Evolutionary conservation across 2,113 vertebrate species (phyloP).

Genomic region (Coryphaenoides rupestris): DNA sequence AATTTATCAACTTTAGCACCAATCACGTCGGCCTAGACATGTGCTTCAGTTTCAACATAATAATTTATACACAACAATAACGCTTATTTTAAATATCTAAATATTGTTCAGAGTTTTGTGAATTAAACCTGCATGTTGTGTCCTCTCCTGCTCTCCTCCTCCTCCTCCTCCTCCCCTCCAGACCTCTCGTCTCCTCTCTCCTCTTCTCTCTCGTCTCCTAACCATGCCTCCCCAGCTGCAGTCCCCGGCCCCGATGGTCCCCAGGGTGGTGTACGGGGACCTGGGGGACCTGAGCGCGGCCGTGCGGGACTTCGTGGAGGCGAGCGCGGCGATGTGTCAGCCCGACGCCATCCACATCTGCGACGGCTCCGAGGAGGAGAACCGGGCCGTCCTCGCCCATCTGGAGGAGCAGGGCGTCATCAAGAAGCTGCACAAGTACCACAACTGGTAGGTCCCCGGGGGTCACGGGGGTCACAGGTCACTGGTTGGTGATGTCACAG

Average conservation of each 20-base stretch:
- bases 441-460: constrained; percentile 89
- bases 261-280: constrained; percentile 79
- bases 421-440: constrained; percentile 84
- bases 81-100: too few relatives aligned
- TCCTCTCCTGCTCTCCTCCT: constrained; percentile 3
- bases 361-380: constrained; percentile 87
- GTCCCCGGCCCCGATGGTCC: constrained; percentile 54
- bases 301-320: constrained; percentile 80
- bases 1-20: too few relatives aligned
- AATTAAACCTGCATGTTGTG: background rate
- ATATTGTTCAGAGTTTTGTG: background rate
- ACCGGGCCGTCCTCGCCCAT: constrained; percentile 72
- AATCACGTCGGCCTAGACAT: too few relatives aligned
- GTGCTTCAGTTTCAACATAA: too few relatives aligned
- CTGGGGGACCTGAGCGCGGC: constrained; percentile 72
- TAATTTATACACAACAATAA: too few relatives aligned
- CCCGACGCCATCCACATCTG: constrained; percentile 90
- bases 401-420: constrained; percentile 85
- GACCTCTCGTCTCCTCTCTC: background rate
- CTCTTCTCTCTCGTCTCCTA: background rate
- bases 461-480: too few relatives aligned
- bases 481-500: too few relatives aligned
- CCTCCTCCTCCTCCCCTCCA: constrained; percentile 2
- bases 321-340: constrained; percentile 76
- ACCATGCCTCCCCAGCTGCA: constrained; percentile 85